Evolutionary conservation across 2,888 invertebrate species (phyloP).

Genomic region (Rhagonycha fulva): DNA sequence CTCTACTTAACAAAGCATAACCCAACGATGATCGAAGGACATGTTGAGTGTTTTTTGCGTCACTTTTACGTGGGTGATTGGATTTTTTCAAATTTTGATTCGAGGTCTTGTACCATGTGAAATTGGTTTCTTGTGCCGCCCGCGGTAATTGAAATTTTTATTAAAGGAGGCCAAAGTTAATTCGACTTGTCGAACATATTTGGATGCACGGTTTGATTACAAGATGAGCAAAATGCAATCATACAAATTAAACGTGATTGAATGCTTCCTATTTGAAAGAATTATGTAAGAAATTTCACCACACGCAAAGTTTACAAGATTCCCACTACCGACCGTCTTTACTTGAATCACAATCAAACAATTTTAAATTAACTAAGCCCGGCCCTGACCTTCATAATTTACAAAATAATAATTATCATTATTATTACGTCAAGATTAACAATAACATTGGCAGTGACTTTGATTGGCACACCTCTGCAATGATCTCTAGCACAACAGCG

Average conservation of each 20-base stretch:
- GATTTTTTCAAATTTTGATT: background rate
- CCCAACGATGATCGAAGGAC: background rate
- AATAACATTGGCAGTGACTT: constrained; percentile 43
- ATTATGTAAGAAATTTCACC: constrained; percentile 37
- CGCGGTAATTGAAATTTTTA: background rate
- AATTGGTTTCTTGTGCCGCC: background rate
- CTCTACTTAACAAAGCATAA: background rate
- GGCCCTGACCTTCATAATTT: constrained; percentile 39
- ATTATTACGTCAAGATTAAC: constrained; percentile 36
- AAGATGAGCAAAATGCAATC: constrained; percentile 7
- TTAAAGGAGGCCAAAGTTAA: background rate
- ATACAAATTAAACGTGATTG: constrained; percentile 10
- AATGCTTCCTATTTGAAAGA: constrained; percentile 16
- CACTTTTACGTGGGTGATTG: background rate
- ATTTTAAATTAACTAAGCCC: constrained; percentile 20
- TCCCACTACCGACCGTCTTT: background rate
- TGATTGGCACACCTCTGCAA: constrained; percentile 35
- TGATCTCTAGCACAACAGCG: constrained; percentile 36
- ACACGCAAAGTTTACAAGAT: constrained; percentile 10
- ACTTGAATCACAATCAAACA: background rate
- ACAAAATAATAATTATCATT: background rate
- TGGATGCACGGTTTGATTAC: background rate
- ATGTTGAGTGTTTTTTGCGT: background rate
- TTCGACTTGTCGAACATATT: background rate
- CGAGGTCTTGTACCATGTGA: background rate